Evolutionary conservation across 2,888 invertebrate genomes (phyloP).

Genomic region (Xanthia icteritia): DNA sequence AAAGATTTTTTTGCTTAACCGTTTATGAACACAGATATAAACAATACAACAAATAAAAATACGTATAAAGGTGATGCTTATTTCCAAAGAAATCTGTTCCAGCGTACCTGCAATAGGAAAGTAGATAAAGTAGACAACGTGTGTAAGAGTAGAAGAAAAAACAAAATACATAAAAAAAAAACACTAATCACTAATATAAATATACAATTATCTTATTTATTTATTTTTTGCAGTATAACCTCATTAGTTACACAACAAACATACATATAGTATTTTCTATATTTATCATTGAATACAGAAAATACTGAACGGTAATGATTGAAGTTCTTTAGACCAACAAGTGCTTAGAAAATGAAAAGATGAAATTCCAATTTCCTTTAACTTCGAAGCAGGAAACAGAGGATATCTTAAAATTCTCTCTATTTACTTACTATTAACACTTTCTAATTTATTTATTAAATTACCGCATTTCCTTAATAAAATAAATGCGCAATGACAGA

Average conservation of each 20-base stretch:
- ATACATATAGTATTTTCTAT: neutral
- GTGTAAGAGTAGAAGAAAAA: too few relatives aligned
- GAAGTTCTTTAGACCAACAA: neutral
- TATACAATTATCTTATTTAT: too few relatives aligned
- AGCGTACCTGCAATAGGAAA: too few relatives aligned
- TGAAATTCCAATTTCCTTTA: neutral
- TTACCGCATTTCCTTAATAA: slow-evolving; percentile 14
- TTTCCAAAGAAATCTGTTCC: too few relatives aligned
- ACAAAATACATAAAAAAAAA: too few relatives aligned
- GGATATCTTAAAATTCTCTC: neutral
- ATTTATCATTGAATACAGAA: too few relatives aligned
- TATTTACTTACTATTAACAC: neutral
- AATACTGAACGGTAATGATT: too few relatives aligned
- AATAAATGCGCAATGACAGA: neutral
- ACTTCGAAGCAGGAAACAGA: neutral
- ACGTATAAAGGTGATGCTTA: too few relatives aligned
- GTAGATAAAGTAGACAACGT: too few relatives aligned
- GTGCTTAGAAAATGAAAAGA: neutral
- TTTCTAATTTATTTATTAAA: slow-evolving; percentile 21
- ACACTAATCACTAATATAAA: too few relatives aligned
- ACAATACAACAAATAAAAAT: too few relatives aligned
- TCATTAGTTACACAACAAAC: neutral
- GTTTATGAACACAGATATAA: too few relatives aligned
- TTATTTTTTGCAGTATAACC: neutral
- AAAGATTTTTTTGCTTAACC: neutral